Conservation (phyloP, 1,140 invertebrate genomes). For the Drosophila parabipectinata region DNA sequence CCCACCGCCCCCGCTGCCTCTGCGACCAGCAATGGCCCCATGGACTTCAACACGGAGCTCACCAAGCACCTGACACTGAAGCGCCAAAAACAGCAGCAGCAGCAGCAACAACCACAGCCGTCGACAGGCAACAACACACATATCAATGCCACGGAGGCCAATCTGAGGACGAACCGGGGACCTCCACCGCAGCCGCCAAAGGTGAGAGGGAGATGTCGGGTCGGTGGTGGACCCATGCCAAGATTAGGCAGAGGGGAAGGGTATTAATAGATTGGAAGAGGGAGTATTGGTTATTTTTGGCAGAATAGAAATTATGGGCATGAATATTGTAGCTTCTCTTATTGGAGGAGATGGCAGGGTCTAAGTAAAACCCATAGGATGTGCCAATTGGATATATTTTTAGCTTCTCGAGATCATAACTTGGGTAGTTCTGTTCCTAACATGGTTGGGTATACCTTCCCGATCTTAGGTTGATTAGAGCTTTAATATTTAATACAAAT, state of each 20-base stretch:
- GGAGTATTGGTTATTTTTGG: neutral
- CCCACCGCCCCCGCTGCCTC: constrained; percentile 47
- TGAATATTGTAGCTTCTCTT: neutral
- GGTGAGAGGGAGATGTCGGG: constrained; percentile 37
- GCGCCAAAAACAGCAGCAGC: constrained; percentile 80
- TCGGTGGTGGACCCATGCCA: neutral
- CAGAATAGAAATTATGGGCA: neutral
- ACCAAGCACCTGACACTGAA: constrained; percentile 83
- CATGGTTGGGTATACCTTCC: too few relatives aligned
- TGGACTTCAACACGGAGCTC: constrained; percentile 82
- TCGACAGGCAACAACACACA: constrained; percentile 50
- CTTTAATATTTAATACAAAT: too few relatives aligned
- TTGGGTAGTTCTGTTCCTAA: too few relatives aligned
- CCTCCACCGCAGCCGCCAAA: constrained; percentile 83
- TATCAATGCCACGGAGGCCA: constrained; percentile 83
- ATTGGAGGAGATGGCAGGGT: too few relatives aligned
- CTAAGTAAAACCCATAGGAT: too few relatives aligned
- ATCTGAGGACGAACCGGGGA: constrained; percentile 83
- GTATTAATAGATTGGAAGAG: constrained; percentile 15
- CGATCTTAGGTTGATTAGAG: too few relatives aligned
- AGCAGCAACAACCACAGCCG: constrained; percentile 32
- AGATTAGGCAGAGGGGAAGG: constrained; percentile 17
- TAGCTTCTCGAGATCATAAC: too few relatives aligned
- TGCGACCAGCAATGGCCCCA: constrained; percentile 68
- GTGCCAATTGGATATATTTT: too few relatives aligned